A percentile compares a stretch with the other conserved stretches of the same genome.
phyloP scores from a whole-genome alignment of 2,888 invertebrate species.

The Beris morrisii region DNA sequence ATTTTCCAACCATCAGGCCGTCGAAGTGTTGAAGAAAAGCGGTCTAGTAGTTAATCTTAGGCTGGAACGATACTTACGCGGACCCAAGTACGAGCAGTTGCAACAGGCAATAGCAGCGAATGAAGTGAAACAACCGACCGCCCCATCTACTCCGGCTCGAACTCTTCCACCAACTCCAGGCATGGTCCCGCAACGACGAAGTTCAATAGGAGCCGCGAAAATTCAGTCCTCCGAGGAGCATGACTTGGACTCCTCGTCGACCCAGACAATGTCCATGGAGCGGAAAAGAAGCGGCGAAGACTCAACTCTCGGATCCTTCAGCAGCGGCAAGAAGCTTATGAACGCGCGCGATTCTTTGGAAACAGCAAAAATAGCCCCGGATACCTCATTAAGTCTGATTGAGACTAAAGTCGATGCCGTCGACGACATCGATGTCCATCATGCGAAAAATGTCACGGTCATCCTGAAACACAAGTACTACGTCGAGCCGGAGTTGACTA shows the following conservation, averaged over 20 bases:
- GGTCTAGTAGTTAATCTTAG: conserved; percentile 87
- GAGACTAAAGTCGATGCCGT: conserved; percentile 36
- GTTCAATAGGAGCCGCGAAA: conserved; percentile 36
- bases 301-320: conserved; percentile 48
- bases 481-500: conserved; percentile 59
- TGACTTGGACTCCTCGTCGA: conserved; percentile 32
- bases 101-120: conserved; percentile 86
- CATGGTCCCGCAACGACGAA: conserved; percentile 25
- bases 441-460: conserved; percentile 48
- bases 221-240: conserved; percentile 39
- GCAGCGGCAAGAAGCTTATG: conserved; percentile 52
- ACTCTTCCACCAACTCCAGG: conserved; percentile 25
- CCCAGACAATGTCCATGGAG: conserved; percentile 39
- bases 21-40: conserved; percentile 92
- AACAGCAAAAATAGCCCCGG: conserved; percentile 46
- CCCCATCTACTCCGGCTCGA: conserved; percentile 58
- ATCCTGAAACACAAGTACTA: conserved; percentile 52
- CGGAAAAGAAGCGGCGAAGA: conserved; percentile 37
- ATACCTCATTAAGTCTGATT: conserved; percentile 10
- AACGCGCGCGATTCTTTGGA: conserved; percentile 52
- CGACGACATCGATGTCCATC: conserved; percentile 40
- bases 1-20: conserved; percentile 95
- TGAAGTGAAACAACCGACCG: conserved; percentile 65
- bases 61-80: conserved; percentile 86
- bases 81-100: conserved; percentile 85